phyloP scores from a whole-genome alignment of 64 coral and sea anemone genomes.

The Montipora cactus region DNA sequence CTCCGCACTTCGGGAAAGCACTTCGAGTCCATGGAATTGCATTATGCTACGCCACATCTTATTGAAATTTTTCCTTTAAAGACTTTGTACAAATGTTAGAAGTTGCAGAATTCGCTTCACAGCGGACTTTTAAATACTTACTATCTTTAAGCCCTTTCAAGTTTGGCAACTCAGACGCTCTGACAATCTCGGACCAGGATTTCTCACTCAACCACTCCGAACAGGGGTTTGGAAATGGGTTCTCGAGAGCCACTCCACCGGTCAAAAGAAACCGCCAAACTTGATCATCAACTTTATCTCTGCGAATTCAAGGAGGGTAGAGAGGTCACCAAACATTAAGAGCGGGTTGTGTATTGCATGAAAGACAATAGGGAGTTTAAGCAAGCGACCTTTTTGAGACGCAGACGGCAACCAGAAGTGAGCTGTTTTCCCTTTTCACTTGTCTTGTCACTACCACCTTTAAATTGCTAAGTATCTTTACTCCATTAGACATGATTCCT shows the following conservation, averaged over 20 bases:
- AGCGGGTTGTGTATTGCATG: too few relatives aligned
- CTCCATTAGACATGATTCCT: too few relatives aligned
- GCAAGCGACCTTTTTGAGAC: too few relatives aligned
- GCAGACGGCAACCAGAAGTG: too few relatives aligned
- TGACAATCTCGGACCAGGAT: constrained; percentile 96
- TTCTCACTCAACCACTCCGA: constrained; percentile 97
- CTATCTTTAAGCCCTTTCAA: constrained; percentile 88
- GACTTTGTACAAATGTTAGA: neutral
- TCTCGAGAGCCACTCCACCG: constrained; percentile 97
- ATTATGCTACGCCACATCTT: too few relatives aligned
- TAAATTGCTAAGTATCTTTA: too few relatives aligned
- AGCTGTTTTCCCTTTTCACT: too few relatives aligned
- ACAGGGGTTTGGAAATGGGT: constrained; percentile 96
- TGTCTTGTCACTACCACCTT: too few relatives aligned
- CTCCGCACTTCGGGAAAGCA: too few relatives aligned
- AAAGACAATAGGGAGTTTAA: too few relatives aligned
- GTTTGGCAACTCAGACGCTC: constrained; percentile 96
- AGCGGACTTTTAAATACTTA: constrained; percentile 24
- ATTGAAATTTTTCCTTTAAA: too few relatives aligned
- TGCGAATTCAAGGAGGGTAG: neutral
- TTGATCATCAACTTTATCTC: constrained; percentile 90
- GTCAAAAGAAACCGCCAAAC: constrained; percentile 98
- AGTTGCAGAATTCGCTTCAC: neutral
- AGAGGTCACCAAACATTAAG: neutral
- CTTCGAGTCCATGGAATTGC: too few relatives aligned